A percentile compares a stretch with the other conserved stretches of the same genome.
Evolutionary conservation across 2,113 vertebrate genomes (phyloP).

Genomic region (Chlamydotis undulata): DNA sequence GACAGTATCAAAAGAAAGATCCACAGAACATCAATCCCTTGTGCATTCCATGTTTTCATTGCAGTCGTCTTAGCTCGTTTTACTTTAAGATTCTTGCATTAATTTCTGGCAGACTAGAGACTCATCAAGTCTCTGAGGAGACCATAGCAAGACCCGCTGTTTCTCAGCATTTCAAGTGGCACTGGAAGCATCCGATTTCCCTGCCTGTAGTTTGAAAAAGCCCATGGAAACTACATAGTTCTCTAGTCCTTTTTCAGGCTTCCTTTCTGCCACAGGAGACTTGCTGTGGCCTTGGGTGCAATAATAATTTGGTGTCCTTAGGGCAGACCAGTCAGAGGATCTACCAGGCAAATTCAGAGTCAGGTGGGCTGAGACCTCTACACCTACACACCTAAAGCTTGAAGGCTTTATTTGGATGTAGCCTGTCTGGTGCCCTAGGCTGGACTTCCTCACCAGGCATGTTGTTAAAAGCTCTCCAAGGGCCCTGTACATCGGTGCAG

Average conservation of each 20-base stretch:
- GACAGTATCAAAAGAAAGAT: not conserved
- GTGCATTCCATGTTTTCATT: not conserved
- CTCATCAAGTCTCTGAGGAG: not conserved
- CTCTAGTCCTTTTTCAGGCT: not conserved
- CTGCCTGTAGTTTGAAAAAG: not conserved
- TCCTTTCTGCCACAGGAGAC: not conserved
- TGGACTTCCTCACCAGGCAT: not conserved
- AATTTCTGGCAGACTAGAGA: not conserved
- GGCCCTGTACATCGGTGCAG: not conserved
- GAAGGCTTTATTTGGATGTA: not conserved
- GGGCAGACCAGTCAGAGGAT: not conserved
- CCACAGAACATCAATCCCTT: not conserved
- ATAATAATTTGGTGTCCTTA: not conserved
- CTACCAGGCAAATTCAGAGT: not conserved
- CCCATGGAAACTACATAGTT: accelerated
- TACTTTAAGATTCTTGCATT: not conserved
- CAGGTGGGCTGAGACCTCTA: not conserved
- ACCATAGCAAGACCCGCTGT: not conserved
- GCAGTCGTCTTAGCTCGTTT: not conserved
- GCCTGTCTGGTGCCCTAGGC: not conserved
- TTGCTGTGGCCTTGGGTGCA: not conserved
- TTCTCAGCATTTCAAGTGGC: not conserved
- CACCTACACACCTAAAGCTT: not conserved
- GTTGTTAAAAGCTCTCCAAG: not conserved
- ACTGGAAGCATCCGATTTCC: not conserved